Conservation (phyloP, 2,797 vertebrate species). For the Tadarida brasiliensis region DNA sequence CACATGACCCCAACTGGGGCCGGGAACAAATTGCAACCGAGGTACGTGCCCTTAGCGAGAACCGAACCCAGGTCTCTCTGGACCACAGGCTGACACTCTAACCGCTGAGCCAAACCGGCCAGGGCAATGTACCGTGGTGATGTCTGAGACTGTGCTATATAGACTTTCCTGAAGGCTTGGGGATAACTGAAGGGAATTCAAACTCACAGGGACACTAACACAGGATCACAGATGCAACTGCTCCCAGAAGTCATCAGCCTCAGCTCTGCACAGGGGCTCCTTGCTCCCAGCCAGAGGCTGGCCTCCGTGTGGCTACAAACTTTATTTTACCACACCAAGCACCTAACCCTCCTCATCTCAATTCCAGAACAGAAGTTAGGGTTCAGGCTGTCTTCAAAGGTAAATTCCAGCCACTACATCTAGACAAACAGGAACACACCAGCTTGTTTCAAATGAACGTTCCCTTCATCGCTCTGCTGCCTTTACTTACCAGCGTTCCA, state of each 20-base stretch:
- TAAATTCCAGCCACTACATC: too few relatives aligned
- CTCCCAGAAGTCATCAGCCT: not conserved
- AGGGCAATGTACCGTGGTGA: not conserved
- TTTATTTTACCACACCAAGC: not conserved
- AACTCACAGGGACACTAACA: not conserved
- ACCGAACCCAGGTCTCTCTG: too few relatives aligned
- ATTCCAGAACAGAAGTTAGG: not conserved
- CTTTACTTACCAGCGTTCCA: not conserved
- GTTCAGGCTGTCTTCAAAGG: not conserved
- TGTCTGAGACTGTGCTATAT: not conserved
- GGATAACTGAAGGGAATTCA: not conserved
- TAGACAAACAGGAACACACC: not conserved
- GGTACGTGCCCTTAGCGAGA: too few relatives aligned
- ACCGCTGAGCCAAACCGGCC: too few relatives aligned
- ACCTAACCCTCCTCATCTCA: not conserved
- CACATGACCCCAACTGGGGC: too few relatives aligned
- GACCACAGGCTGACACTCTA: too few relatives aligned
- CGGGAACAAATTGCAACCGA: too few relatives aligned
- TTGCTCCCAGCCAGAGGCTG: not conserved
- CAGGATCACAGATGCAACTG: not conserved
- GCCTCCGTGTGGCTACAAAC: not conserved
- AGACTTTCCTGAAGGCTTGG: not conserved
- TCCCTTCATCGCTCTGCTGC: not conserved
- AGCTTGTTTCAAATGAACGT: not conserved
- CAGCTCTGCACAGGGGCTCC: not conserved